Percentiles rank a stretch among this genome's conserved stretches.
These are phyloP conservation scores for Drosophila pandora DNA, from an alignment of 1,140 invertebrate species.

Conservation along the genomic window DNA sequence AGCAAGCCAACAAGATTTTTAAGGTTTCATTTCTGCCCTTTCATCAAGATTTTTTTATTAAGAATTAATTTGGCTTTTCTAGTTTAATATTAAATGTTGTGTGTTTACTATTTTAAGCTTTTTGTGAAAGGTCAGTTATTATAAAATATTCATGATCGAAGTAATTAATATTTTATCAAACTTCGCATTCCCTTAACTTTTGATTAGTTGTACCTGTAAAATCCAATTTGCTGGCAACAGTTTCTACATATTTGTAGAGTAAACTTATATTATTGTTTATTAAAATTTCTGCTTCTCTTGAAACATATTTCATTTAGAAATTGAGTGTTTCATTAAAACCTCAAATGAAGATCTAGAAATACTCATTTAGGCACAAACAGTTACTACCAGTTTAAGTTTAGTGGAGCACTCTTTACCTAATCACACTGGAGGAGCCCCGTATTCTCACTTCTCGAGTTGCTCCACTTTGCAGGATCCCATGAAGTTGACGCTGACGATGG, in stretches of 20 bases:
- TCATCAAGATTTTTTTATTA: too few species aligned
- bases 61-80: too few species aligned
- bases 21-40: too few species aligned
- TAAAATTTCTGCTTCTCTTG: background rate
- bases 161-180: too few species aligned
- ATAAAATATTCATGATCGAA: too few species aligned
- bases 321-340: background rate
- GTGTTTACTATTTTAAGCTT: too few species aligned
- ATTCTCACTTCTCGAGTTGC: slow-evolving; percentile 24
- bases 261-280: background rate
- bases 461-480: slow-evolving; percentile 20
- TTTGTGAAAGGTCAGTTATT: too few species aligned
- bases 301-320: slow-evolving; percentile 20
- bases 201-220: too few species aligned
- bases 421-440: slow-evolving; percentile 22
- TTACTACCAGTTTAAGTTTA: slow-evolving; percentile 1
- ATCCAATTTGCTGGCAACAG: too few species aligned
- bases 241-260: background rate
- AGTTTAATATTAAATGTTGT: too few species aligned
- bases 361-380: slow-evolving; percentile 1
- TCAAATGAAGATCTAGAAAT: too few species aligned
- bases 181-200: too few species aligned
- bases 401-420: slow-evolving; percentile 20
- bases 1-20: background rate
- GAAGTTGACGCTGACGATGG: slow-evolving; percentile 44